phyloP scores from a whole-genome alignment of 2,113 vertebrate genomes.

The Myiopsitta monachus region DNA sequence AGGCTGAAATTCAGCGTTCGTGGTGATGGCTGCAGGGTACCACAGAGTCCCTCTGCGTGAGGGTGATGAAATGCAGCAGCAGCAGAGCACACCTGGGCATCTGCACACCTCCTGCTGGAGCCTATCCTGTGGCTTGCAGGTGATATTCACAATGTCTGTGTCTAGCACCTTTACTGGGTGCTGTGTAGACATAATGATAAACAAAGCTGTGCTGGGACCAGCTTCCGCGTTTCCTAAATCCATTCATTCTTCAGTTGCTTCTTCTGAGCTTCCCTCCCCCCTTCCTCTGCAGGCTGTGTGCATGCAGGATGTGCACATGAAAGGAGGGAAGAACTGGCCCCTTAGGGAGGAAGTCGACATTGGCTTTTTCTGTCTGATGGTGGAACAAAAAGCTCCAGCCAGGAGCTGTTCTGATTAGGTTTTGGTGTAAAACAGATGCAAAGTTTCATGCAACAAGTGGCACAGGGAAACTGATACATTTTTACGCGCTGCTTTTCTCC shows the following conservation, averaged over 20 bases:
- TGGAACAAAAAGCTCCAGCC: background rate
- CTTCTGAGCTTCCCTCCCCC: background rate
- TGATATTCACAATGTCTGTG: fast-evolving
- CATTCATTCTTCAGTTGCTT: background rate
- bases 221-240: background rate
- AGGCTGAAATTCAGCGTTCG: fast-evolving
- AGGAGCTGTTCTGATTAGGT: background rate
- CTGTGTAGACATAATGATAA: fast-evolving
- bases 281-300: background rate
- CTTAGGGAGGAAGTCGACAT: background rate
- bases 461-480: background rate
- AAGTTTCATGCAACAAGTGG: background rate
- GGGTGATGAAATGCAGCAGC: background rate
- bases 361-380: background rate
- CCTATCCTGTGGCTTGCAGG: background rate
- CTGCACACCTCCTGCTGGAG: fast-evolving
- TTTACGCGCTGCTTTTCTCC: background rate
- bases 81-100: background rate
- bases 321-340: background rate
- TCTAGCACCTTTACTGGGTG: fast-evolving
- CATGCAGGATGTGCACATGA: background rate
- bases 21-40: background rate
- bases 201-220: background rate
- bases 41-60: fast-evolving
- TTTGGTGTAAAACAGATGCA: background rate